phyloP scores from a whole-genome alignment of 2,797 vertebrate genomes.

The Tapirus indicus region DNA sequence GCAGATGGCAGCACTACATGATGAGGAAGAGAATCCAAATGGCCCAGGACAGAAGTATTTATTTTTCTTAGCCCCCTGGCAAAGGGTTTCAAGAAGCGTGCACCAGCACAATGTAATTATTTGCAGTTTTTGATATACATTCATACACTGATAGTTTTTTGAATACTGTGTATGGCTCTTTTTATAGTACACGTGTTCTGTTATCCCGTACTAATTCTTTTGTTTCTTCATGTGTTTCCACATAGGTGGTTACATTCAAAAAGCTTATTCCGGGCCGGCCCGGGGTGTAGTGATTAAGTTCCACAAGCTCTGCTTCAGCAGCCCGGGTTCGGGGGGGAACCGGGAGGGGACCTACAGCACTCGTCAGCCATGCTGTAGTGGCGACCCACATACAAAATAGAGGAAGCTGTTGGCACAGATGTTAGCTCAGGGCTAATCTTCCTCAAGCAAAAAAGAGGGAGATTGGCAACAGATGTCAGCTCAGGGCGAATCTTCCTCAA shows the following conservation, averaged over 20 bases:
- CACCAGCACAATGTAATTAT: background rate
- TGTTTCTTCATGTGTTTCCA: background rate
- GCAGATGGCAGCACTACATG: conserved; percentile 76
- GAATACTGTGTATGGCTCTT: background rate
- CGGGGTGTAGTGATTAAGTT: too few relatives aligned
- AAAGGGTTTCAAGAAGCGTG: background rate
- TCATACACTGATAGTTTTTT: background rate
- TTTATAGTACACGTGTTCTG: background rate
- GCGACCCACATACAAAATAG: too few relatives aligned
- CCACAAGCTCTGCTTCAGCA: too few relatives aligned
- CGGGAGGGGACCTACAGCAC: too few relatives aligned
- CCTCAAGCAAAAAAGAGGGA: too few relatives aligned
- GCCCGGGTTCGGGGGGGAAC: too few relatives aligned
- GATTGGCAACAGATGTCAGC: too few relatives aligned
- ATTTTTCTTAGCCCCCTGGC: background rate
- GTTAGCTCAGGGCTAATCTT: too few relatives aligned
- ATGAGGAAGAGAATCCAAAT: background rate
- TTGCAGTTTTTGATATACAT: background rate
- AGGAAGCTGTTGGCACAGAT: too few relatives aligned
- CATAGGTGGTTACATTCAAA: background rate
- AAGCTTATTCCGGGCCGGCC: background rate
- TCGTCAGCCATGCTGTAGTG: too few relatives aligned
- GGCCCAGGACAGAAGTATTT: background rate
- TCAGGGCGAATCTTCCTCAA: too few relatives aligned
- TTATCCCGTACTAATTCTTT: background rate